Percentiles rank a stretch among this genome's conserved stretches.
Evolutionary conservation across 2,888 invertebrate species (phyloP).

Genomic region (Augiades crinisus): DNA sequence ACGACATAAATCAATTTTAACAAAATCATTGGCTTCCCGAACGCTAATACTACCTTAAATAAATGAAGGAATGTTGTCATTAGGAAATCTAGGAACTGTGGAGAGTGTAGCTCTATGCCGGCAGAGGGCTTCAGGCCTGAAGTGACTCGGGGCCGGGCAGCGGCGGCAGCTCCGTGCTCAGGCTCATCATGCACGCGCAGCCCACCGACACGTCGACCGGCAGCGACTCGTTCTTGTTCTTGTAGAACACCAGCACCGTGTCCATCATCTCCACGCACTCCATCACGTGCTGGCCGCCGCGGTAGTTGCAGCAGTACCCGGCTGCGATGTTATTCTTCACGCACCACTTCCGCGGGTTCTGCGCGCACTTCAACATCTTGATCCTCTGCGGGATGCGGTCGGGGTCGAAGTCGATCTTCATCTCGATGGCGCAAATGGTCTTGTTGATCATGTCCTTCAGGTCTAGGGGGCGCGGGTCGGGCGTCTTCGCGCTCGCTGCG

Average conservation of each 20-base stretch:
- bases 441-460: slow-evolving; percentile 53
- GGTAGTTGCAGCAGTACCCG: slow-evolving; percentile 63
- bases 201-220: slow-evolving; percentile 59
- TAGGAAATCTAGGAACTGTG: slow-evolving; percentile 43
- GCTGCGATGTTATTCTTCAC: slow-evolving; percentile 43
- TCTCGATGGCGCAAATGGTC: slow-evolving; percentile 63
- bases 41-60: slow-evolving; percentile 24
- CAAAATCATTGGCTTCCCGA: slow-evolving; percentile 30
- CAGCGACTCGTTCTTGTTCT: slow-evolving; percentile 32
- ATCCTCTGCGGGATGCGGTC: slow-evolving; percentile 61
- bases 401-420: slow-evolving; percentile 50
- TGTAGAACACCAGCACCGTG: slow-evolving; percentile 62
- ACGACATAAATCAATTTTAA: slow-evolving; percentile 31
- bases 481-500: slow-evolving; percentile 34
- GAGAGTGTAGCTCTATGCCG: background rate
- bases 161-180: slow-evolving; percentile 37
- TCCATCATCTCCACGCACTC: slow-evolving; percentile 68
- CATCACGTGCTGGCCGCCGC: slow-evolving; percentile 50
- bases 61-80: slow-evolving; percentile 29
- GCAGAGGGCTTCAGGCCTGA: slow-evolving; percentile 3
- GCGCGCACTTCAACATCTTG: slow-evolving; percentile 61
- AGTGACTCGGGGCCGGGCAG: slow-evolving; percentile 30
- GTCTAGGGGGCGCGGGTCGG: slow-evolving; percentile 42
- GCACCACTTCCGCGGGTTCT: slow-evolving; percentile 55
- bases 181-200: slow-evolving; percentile 65